Evolutionary conservation across 2,888 invertebrate species (phyloP).

Genomic region (Pteria penguin): DNA sequence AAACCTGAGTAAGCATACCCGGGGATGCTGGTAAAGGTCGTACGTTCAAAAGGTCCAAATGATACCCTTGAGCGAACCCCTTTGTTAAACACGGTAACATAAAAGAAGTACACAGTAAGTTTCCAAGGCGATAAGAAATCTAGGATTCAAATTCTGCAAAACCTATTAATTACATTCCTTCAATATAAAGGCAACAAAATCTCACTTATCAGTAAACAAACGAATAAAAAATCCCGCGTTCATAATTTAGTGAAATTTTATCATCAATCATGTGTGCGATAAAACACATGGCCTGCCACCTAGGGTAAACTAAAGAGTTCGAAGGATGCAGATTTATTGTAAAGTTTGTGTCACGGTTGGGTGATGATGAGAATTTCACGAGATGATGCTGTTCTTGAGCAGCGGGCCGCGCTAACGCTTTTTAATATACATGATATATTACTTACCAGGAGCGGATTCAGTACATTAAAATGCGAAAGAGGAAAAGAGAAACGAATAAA

Average conservation of each 20-base stretch:
- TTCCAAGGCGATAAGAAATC: not conserved
- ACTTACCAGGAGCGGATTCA: too few relatives aligned
- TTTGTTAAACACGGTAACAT: not conserved
- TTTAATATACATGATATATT: not conserved
- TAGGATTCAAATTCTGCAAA: not conserved
- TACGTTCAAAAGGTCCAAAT: too few relatives aligned
- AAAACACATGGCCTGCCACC: conserved; percentile 22
- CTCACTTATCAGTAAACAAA: not conserved
- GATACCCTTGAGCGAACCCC: too few relatives aligned
- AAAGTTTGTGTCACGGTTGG: conserved; percentile 18
- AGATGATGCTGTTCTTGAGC: not conserved
- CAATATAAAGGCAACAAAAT: not conserved
- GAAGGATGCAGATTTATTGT: conserved; percentile 30
- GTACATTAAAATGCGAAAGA: too few relatives aligned
- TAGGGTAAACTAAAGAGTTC: conserved; percentile 18
- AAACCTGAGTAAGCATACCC: too few relatives aligned
- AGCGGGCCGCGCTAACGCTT: not conserved
- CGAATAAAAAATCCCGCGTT: not conserved
- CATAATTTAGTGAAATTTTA: conserved; percentile 5
- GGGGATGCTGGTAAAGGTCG: too few relatives aligned
- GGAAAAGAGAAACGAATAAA: too few relatives aligned
- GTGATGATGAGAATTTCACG: conserved; percentile 28
- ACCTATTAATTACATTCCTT: not conserved
- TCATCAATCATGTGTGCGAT: conserved; percentile 11
- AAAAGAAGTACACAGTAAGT: not conserved